phyloP scores from a whole-genome alignment of 2,113 vertebrate species.

The Dolichallabes microphthalmus region DNA sequence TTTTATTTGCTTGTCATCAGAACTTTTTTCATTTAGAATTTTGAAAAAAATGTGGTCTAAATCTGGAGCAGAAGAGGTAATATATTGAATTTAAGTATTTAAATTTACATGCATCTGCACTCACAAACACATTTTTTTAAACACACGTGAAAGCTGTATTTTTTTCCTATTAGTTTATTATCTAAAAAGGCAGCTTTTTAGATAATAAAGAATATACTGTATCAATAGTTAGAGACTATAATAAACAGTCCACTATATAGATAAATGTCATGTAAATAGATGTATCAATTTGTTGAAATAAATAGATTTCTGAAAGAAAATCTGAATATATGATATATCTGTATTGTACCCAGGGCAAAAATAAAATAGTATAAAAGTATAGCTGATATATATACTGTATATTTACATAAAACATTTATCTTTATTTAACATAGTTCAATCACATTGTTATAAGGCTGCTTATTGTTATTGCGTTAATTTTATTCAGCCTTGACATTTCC shows the following conservation, averaged over 20 bases:
- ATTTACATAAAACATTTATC: conserved; percentile 21
- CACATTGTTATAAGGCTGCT: background rate
- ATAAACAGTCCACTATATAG: conserved; percentile 6
- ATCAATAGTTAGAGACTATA: conserved; percentile 60
- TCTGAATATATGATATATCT: conserved; percentile 58
- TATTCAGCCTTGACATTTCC: background rate
- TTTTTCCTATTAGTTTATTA: conserved; percentile 55
- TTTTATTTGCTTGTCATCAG: conserved; percentile 33
- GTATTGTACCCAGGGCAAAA: conserved; percentile 68
- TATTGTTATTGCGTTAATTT: background rate
- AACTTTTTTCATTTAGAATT: background rate
- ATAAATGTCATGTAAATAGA: conserved; percentile 53
- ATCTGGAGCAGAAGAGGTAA: conserved; percentile 56
- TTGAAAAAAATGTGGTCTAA: background rate
- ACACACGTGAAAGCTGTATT: conserved; percentile 41
- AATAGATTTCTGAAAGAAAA: conserved; percentile 57
- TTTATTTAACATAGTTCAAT: background rate
- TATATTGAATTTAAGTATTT: conserved; percentile 60
- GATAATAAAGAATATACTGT: too few relatives aligned
- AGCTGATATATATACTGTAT: conserved; percentile 51
- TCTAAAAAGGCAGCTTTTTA: conserved; percentile 73
- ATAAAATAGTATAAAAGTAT: conserved; percentile 45
- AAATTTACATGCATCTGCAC: background rate
- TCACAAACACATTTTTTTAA: background rate
- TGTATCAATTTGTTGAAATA: conserved; percentile 68